phyloP scores from a whole-genome alignment of 2,888 invertebrate genomes.

The Eilema griseolum region DNA sequence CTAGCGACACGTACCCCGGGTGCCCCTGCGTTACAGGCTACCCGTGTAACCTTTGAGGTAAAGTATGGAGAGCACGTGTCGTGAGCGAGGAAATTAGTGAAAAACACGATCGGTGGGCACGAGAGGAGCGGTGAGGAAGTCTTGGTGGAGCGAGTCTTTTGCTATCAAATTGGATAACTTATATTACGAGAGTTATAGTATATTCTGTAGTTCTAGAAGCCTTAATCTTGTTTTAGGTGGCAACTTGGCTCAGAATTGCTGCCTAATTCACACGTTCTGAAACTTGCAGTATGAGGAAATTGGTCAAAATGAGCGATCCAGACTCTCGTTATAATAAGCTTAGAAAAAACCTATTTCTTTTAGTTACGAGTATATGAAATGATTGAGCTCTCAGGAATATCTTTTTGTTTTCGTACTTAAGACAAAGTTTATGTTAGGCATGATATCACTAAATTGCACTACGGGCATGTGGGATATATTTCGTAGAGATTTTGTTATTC shows the following conservation, averaged over 20 bases:
- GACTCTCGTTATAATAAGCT: too few relatives aligned
- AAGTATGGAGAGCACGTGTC: constrained; percentile 48
- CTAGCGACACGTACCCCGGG: constrained; percentile 21
- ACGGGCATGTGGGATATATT: not conserved
- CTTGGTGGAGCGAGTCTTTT: not conserved
- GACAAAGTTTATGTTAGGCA: not conserved
- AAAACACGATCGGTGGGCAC: not conserved
- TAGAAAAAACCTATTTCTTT: too few relatives aligned
- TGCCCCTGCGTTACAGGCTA: not conserved
- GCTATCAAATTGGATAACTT: not conserved
- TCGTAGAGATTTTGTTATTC: not conserved
- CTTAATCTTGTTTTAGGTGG: not conserved
- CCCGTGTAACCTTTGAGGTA: constrained; percentile 23
- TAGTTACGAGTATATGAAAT: too few relatives aligned
- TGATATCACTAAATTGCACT: not conserved
- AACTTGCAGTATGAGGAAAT: too few relatives aligned
- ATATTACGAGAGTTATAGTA: not conserved
- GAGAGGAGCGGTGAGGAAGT: not conserved
- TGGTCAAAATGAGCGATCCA: too few relatives aligned
- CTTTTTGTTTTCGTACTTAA: not conserved
- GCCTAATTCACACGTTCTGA: too few relatives aligned
- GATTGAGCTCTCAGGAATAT: not conserved
- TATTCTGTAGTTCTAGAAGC: not conserved
- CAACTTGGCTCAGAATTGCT: not conserved
- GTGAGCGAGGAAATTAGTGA: not conserved